Evolutionary conservation across 2,888 invertebrate species (phyloP).

Genomic region (Bursaphelenchus okinawaensis): DNA sequence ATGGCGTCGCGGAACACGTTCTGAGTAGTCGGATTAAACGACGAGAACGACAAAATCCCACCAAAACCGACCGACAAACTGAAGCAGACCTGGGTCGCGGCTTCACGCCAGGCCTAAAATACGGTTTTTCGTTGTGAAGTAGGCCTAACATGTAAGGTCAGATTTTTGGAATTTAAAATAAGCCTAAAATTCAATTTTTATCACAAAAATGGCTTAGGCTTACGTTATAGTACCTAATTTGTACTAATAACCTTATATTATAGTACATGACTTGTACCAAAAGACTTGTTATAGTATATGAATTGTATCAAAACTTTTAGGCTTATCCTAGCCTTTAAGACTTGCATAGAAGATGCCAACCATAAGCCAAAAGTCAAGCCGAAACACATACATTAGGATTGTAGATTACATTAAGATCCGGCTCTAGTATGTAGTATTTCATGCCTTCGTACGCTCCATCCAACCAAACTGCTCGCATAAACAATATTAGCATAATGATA

Average conservation of each 20-base stretch:
- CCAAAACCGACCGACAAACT: slow-evolving; percentile 43
- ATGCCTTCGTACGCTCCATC: slow-evolving; percentile 35
- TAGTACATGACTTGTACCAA: too few relatives aligned
- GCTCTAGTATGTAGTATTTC: slow-evolving; percentile 36
- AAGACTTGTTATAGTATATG: too few relatives aligned
- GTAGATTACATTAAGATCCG: slow-evolving; percentile 31
- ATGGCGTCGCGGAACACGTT: slow-evolving; percentile 39
- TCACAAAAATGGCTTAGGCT: too few relatives aligned
- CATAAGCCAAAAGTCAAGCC: neutral
- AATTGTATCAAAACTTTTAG: too few relatives aligned
- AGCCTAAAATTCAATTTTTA: too few relatives aligned
- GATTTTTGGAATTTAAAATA: too few relatives aligned
- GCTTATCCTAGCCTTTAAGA: too few relatives aligned
- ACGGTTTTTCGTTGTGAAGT: too few relatives aligned
- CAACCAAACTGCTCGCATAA: slow-evolving; percentile 38
- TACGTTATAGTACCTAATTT: too few relatives aligned
- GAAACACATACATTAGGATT: slow-evolving; percentile 14
- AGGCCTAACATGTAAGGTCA: too few relatives aligned
- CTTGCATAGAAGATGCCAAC: neutral
- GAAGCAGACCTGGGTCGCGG: slow-evolving; percentile 44
- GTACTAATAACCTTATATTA: too few relatives aligned
- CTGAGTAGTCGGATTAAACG: slow-evolving; percentile 37
- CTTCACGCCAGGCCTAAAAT: slow-evolving; percentile 36
- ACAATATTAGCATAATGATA: slow-evolving; percentile 35
- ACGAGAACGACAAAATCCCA: slow-evolving; percentile 39